These are phyloP conservation scores for Myiozetetes cayanensis DNA, from an alignment of 2,113 vertebrate species.

Conservation along the genomic window DNA sequence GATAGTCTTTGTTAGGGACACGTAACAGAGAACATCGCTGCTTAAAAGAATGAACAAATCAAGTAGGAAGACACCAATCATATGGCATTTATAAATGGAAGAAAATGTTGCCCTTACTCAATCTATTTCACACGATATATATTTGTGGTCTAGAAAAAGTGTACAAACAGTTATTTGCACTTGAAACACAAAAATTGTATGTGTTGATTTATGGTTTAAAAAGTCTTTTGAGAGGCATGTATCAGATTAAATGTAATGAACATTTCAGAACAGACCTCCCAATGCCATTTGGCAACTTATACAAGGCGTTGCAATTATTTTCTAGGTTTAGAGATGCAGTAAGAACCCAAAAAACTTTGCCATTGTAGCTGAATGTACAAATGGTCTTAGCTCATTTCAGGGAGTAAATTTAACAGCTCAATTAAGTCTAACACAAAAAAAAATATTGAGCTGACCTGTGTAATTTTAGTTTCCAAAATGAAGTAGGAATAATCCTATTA, in stretches of 20 bases:
- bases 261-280: background rate
- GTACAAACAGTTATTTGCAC: background rate
- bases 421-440: background rate
- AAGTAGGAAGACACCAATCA: slow-evolving; percentile 8
- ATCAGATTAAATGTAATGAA: background rate
- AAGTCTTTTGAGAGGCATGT: background rate
- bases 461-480: background rate
- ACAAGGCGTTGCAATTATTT: background rate
- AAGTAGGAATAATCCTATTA: background rate
- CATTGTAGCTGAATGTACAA: background rate
- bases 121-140: slow-evolving; percentile 17
- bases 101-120: slow-evolving; percentile 21
- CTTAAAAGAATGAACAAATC: slow-evolving; percentile 38
- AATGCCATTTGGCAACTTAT: background rate
- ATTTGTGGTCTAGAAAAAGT: background rate
- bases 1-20: slow-evolving; percentile 16
- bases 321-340: background rate
- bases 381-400: background rate
- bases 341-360: background rate
- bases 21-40: background rate
- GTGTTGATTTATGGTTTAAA: background rate
- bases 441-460: background rate
- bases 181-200: background rate
- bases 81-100: background rate
- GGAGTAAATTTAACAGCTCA: background rate